phyloP scores from a whole-genome alignment of 2,797 vertebrate genomes.

The Anisognathus igniventris region DNA sequence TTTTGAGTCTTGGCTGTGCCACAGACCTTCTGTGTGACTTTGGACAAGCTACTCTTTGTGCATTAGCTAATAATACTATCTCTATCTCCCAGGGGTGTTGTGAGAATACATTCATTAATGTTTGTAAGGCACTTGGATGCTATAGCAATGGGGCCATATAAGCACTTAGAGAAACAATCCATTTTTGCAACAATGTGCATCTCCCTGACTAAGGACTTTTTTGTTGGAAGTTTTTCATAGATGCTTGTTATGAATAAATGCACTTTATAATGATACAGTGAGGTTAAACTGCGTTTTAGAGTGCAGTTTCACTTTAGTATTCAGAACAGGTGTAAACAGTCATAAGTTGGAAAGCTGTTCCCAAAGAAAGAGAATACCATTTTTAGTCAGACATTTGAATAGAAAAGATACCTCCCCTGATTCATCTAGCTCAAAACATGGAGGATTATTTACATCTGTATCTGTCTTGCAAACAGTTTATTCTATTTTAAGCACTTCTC shows the following conservation, averaged over 20 bases:
- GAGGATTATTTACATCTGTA: constrained; percentile 51
- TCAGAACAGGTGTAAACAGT: constrained; percentile 51
- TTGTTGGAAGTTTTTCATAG: constrained; percentile 52
- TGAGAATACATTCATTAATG: constrained; percentile 68
- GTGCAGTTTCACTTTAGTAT: constrained; percentile 35
- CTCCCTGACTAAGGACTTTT: constrained; percentile 61
- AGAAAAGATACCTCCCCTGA: not conserved
- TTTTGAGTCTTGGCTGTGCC: constrained; percentile 57
- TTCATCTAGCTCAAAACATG: constrained; percentile 37
- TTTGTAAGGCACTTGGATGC: constrained; percentile 45
- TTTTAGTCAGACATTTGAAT: constrained; percentile 16
- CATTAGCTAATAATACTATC: constrained; percentile 68
- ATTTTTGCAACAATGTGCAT: constrained; percentile 56
- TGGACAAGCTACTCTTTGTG: constrained; percentile 64
- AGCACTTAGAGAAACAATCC: constrained; percentile 60
- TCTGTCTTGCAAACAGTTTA: constrained; percentile 30
- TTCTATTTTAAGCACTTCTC: constrained; percentile 51
- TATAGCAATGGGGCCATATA: constrained; percentile 8
- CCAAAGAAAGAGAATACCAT: constrained; percentile 18
- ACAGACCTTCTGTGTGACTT: constrained; percentile 65
- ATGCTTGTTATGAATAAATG: constrained; percentile 56
- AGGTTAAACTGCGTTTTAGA: constrained; percentile 58
- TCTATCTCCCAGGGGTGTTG: constrained; percentile 56
- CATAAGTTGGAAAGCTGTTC: constrained; percentile 38
- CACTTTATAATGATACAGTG: constrained; percentile 52